Evolutionary conservation across 1,140 invertebrate species (phyloP).

Genomic region (Acromyrmex heyeri): DNA sequence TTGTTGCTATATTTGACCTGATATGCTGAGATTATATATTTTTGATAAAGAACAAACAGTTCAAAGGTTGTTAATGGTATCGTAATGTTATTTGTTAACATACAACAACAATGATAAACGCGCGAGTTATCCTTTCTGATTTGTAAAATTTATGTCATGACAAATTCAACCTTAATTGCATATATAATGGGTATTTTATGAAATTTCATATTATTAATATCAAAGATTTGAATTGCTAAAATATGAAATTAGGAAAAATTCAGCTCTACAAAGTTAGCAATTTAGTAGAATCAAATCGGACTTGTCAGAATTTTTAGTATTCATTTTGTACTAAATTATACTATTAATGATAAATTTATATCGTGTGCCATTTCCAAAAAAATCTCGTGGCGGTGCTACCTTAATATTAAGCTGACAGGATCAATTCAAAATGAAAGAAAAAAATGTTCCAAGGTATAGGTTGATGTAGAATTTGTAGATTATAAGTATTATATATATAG

Average conservation of each 20-base stretch:
- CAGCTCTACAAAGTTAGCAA: too few species aligned
- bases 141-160: not conserved
- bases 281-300: too few species aligned
- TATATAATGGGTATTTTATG: not conserved
- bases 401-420: too few species aligned
- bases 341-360: too few species aligned
- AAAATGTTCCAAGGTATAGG: too few species aligned
- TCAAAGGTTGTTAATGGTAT: conserved; percentile 32
- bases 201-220: not conserved
- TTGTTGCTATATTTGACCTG: conserved; percentile 34
- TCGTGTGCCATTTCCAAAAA: too few species aligned
- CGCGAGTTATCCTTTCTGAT: not conserved
- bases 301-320: too few species aligned
- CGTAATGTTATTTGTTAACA: conserved; percentile 41
- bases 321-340: too few species aligned
- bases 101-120: conserved; percentile 27
- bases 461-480: too few species aligned
- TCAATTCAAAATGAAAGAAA: too few species aligned
- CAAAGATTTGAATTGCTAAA: not conserved
- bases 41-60: conserved; percentile 33
- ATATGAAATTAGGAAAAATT: not conserved
- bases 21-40: conserved; percentile 27
- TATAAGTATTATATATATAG: too few species aligned
- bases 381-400: too few species aligned
- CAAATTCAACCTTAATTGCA: conserved; percentile 1